Base-by-base conservation (phyloP, 2,797 vertebrate genomes). In the Diceros bicornis region DNA sequence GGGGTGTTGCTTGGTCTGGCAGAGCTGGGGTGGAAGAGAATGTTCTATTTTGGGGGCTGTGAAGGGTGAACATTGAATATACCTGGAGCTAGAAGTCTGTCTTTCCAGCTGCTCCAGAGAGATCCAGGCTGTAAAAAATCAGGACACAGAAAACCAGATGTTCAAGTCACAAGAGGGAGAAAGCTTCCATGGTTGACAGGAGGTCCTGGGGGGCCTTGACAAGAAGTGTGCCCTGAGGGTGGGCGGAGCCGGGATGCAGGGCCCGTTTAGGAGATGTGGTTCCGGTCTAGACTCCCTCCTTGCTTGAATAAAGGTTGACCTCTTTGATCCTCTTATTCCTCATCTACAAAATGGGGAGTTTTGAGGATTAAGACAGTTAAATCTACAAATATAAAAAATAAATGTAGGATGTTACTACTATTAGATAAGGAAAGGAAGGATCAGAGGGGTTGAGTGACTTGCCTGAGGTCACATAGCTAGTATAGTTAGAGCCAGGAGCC, bases 241-340 rank as follows among this genome's bases (percentile, higher is more conserved):
- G 18, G 44, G 50, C 0, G 0, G 9, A 55, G 17, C 27, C 16
- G 0, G 64, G 41, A 50, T 0, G 0, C 9, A 25, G 47, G 59
- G 32, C 16, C 50, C 44, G 4, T 17, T 41, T 37, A 25, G 77
- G 82, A 79, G 52, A 11, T 71, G 47, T 44, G 78, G 41, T 75
- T 93, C 34, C 29, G 64, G 69, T 8, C 37, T 59, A 89, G 50
- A 23, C 10, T 32, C 23, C 21, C 23, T 57, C 4, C 10, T 82
- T 68, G 5, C 25, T 89, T 50, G 6, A 29, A 47, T 68, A 62
- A 44, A 97, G 6, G 14, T 7, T 81, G 52, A 23, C 74, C 25
- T 91, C 37, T 77, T 23, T 47, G 69, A 83, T 52, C 12, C 29
- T 7, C 0, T 59, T 85, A 29, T 29, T 55, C 21, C 68, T 86